Conservation (phyloP, 2,113 vertebrate species). For the Phodopus roborovskii region DNA sequence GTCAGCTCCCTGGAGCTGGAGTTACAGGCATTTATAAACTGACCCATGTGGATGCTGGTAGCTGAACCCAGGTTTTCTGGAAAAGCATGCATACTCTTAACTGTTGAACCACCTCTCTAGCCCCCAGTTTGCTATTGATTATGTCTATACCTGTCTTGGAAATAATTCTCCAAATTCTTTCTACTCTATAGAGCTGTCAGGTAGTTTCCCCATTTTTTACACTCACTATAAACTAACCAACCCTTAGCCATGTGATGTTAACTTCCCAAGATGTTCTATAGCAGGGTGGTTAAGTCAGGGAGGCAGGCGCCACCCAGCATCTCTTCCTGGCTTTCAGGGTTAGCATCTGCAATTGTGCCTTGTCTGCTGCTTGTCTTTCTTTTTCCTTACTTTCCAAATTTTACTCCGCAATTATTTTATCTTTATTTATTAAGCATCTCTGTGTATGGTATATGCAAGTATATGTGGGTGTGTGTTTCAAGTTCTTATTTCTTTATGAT, state of each 20-base stretch:
- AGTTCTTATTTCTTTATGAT: neutral
- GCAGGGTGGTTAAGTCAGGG: neutral
- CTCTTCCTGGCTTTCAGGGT: neutral
- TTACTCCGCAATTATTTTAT: neutral
- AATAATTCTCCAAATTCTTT: constrained; percentile 13
- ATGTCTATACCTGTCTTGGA: neutral
- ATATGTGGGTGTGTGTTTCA: neutral
- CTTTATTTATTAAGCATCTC: neutral
- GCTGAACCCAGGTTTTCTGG: neutral
- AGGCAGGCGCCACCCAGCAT: neutral
- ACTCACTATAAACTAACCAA: neutral
- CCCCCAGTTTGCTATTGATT: neutral
- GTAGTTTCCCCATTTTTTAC: neutral
- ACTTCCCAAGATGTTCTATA: neutral
- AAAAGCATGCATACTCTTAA: neutral
- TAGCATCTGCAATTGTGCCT: neutral
- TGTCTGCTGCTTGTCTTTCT: neutral
- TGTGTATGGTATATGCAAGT: neutral
- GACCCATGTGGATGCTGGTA: neutral
- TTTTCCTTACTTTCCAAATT: neutral
- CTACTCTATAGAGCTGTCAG: neutral
- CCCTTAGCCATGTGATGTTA: neutral
- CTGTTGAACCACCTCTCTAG: neutral
- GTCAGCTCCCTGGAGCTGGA: neutral
- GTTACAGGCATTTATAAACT: neutral